Evolutionary conservation across 2,888 invertebrate genomes (phyloP).

Genomic region (Apocheima hispidaria): DNA sequence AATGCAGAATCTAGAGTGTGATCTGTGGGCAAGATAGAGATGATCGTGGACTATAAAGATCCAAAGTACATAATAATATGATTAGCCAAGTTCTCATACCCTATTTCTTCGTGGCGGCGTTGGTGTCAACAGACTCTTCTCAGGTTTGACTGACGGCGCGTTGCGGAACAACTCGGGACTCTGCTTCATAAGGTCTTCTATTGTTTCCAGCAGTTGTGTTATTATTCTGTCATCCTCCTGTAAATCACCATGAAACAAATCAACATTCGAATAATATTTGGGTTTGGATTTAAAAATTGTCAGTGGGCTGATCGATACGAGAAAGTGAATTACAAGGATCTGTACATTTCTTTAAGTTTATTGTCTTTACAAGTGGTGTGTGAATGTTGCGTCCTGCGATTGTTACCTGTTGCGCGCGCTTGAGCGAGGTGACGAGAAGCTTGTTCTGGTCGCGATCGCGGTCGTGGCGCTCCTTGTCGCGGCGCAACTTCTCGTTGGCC

Average conservation of each 20-base stretch:
- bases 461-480: constrained; percentile 95
- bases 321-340: neutral
- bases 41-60: neutral
- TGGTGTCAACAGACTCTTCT: constrained; percentile 86
- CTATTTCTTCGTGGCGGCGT: constrained; percentile 90
- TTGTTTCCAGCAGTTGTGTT: constrained; percentile 90
- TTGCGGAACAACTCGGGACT: constrained; percentile 88
- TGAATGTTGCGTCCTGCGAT: neutral
- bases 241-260: constrained; percentile 6
- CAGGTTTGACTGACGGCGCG: constrained; percentile 66
- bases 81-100: constrained; percentile 62
- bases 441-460: constrained; percentile 90
- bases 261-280: neutral
- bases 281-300: too few relatives aligned
- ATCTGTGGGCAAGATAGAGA: too few relatives aligned
- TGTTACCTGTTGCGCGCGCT: constrained; percentile 82
- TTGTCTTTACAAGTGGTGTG: neutral
- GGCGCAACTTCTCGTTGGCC: constrained; percentile 94
- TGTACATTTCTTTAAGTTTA: too few relatives aligned
- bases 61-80: neutral
- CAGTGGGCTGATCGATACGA: neutral
- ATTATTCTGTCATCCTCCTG: constrained; percentile 91
- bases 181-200: constrained; percentile 92
- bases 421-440: constrained; percentile 76
- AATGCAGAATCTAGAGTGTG: too few relatives aligned